Evolutionary conservation across 2,113 vertebrate species (phyloP), one percentile per base, ranked within the genome.

Genomic region (Silurus meridionalis): DNA sequence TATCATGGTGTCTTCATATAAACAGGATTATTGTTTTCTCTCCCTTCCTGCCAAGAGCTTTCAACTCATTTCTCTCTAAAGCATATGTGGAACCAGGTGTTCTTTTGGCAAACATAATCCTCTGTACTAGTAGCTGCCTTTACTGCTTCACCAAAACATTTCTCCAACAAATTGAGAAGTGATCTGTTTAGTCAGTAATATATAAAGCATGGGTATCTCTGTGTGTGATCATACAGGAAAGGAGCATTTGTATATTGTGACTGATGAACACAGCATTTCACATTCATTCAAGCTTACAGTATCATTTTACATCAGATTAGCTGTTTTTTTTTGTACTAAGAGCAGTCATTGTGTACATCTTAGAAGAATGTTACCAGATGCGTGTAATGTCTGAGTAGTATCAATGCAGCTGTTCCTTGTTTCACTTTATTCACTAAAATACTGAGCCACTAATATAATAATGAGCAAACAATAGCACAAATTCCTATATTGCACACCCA

Each of bases 71-170:
- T 72, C 91, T 93, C 92, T 92, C 93, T 69, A 89, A 84, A 94
- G 92, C 93, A 94, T 93, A 93, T 94, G 88, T 86, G 92, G 63
- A 91, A 90, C 91, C 94, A 94, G 93, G 94, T 94, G 94, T 93
- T 93, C 81, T 89, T 90, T 90, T 90, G 91, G 71, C 89, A 87
- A 92, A 91, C 57, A 87, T 89, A 89, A 91, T 91, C 91, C 89
- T 92, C 91, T 90, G 91, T 92, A 91, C 89, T 91, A 89, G 86
- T 90, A 91, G 91, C 89, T 91, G 91, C 92, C 90, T 91, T 92
- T 83, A 93, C 92, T 91, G 52, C 11, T 55, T 77, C 6, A 53
- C 19, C 11, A 14, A 25, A 67, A 28, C 61, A 46, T 74, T 82
- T 25, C 61, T 9, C n/a, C 6, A 19, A 64, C 13, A 74, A 81